Evolutionary conservation across 2,113 vertebrate genomes (phyloP).

Genomic region (Macroglossus sobrinus): DNA sequence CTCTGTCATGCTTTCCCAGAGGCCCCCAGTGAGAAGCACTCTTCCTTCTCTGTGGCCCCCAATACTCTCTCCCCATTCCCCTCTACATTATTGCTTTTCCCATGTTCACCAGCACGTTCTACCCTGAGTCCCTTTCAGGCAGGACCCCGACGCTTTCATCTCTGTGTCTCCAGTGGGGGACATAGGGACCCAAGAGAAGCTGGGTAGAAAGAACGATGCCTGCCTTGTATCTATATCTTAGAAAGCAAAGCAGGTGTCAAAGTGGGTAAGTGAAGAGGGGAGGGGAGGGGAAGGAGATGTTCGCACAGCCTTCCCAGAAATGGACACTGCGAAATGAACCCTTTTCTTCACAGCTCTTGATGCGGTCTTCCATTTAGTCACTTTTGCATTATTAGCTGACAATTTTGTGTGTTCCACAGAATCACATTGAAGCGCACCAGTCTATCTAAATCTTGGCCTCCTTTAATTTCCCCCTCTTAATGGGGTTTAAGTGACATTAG

Average conservation of each 20-base stretch:
- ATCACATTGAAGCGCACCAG: conserved; percentile 63
- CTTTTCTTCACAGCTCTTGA: conserved; percentile 60
- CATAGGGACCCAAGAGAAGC: background rate
- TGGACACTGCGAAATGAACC: conserved; percentile 61
- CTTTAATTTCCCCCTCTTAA: conserved; percentile 73
- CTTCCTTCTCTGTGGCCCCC: background rate
- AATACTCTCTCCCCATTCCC: no score
- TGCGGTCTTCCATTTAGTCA: conserved; percentile 55
- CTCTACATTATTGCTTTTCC: background rate
- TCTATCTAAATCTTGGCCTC: conserved; percentile 68
- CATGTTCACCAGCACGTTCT: rapidly evolving
- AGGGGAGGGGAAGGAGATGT: background rate
- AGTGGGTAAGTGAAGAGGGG: background rate
- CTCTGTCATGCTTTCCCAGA: background rate
- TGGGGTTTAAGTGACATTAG: conserved; percentile 67
- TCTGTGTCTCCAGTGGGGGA: background rate
- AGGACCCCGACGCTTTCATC: rapidly evolving
- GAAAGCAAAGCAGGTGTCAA: background rate
- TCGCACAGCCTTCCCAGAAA: background rate
- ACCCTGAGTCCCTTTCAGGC: background rate
- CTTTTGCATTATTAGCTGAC: conserved; percentile 74
- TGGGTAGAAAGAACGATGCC: background rate
- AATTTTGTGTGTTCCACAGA: conserved; percentile 70
- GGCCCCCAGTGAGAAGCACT: background rate
- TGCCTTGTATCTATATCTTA: background rate